Base-by-base conservation (phyloP, 92 coral and sea anemone species). In the Phenganax marumi region DNA sequence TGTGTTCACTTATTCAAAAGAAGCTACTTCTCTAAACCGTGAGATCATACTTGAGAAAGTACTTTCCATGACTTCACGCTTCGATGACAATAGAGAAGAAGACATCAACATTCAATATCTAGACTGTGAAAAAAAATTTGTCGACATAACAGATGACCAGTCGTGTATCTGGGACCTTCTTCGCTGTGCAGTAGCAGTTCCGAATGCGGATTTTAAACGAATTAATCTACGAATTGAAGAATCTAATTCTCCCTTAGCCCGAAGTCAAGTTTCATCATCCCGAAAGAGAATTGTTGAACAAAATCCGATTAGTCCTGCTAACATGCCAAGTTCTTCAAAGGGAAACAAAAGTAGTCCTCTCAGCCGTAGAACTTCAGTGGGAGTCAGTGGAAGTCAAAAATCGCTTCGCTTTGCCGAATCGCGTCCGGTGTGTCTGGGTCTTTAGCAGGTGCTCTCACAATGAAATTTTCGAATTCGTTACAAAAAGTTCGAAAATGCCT, bases 301-400 rank as follows among this genome's bases (percentile, higher is more conserved):
- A 23, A 23, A 14, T 66, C 43, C 18, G 72, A 14, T 66, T 4
- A 66, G 72, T 66, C 72, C 72, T 10, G 3, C 72, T 7, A 66
- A 46, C 24, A 66, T 16, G 72, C 72, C 72, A 7, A 66, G 72
- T 21, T 9, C 39, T 66, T 66, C 72, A 23, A 66, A 66, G 72
- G 72, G 24, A 66, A 26, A 66, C 39, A 66, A 66, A 39, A 66
- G 12, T 66, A 6, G 4, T 39, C 12, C 47, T 66, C 24, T 39
- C 50, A 46, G 8, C 11, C 25, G 72, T 39, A 26, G 72, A 66
- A 13, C 39, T 66, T 66, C n/a, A n/a, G n/a, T n/a, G n/a, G n/a
- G n/a, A n/a, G n/a, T n/a, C n/a, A n/a, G n/a, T n/a, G n/a, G n/a
- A n/a, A n/a, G n/a, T n/a, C n/a, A n/a, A n/a, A n/a, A n/a, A n/a